Conservation (phyloP, 2,113 vertebrate genomes). For the Crocuta crocuta region DNA sequence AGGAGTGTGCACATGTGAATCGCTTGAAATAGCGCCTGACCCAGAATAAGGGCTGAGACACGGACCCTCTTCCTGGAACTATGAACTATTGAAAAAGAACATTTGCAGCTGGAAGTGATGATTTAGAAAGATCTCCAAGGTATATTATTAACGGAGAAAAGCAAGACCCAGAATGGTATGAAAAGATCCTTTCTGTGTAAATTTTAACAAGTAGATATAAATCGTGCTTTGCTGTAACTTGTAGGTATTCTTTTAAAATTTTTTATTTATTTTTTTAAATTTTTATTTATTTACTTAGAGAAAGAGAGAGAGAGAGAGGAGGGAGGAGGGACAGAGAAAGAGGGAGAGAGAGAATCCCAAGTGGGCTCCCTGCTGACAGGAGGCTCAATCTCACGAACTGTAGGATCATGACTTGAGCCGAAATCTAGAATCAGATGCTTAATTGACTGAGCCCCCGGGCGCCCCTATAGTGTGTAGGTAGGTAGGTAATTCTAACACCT, state of each 20-base stretch:
- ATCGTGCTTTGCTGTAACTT: background rate
- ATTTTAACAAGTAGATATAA: background rate
- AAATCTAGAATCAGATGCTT: no score
- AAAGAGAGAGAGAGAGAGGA: no score
- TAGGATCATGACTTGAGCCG: no score
- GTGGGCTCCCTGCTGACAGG: no score
- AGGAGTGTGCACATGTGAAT: background rate
- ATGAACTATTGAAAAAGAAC: no score
- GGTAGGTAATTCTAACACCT: background rate
- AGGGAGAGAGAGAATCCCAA: no score
- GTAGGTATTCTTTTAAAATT: background rate
- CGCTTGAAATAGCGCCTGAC: background rate
- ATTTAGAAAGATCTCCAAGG: background rate
- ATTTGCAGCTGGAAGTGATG: fast-evolving
- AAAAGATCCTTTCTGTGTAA: background rate
- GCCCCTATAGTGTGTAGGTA: background rate
- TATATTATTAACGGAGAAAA: background rate
- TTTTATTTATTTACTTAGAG: no score
- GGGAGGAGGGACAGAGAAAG: no score
- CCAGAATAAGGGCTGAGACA: background rate
- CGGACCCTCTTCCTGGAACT: fast-evolving
- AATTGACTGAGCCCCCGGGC: no score
- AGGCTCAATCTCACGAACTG: no score
- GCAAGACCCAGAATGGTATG: background rate
- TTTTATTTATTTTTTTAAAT: no score